Conservation (phyloP, 2,888 invertebrate species). For the Autographa gamma region DNA sequence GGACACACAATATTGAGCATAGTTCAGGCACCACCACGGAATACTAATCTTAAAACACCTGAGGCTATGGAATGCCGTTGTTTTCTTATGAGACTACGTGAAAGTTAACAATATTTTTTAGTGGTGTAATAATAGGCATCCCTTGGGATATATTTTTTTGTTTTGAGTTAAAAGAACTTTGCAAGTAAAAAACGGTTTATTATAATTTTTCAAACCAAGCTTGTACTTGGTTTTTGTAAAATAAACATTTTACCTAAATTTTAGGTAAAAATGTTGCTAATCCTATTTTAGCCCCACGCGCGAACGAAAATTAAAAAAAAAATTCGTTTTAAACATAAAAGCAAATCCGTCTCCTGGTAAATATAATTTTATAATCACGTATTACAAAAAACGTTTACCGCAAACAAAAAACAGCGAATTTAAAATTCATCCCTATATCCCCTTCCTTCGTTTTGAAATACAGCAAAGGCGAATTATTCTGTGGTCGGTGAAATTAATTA, state of each 20-base stretch:
- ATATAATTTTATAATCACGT: constrained; percentile 25
- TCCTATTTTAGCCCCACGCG: neutral
- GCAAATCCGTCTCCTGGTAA: constrained; percentile 15
- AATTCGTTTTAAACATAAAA: neutral
- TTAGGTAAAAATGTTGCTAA: neutral
- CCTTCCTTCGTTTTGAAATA: constrained; percentile 28
- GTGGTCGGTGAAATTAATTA: constrained; percentile 35
- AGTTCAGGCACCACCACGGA: neutral
- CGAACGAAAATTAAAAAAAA: neutral
- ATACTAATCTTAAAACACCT: constrained; percentile 1
- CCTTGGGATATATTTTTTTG: too few species aligned
- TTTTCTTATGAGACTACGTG: neutral
- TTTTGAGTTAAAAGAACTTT: too few species aligned
- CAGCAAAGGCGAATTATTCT: constrained; percentile 21
- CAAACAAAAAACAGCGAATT: constrained; percentile 31
- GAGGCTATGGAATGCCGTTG: neutral
- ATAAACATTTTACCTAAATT: too few species aligned
- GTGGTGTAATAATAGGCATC: too few species aligned
- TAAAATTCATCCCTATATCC: constrained; percentile 35
- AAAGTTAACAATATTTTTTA: neutral
- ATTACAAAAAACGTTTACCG: constrained; percentile 22
- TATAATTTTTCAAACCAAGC: too few species aligned
- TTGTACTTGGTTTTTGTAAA: too few species aligned
- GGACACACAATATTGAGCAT: constrained; percentile 4
- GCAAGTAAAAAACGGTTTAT: too few species aligned